These are phyloP conservation scores for Mythimna ferrago DNA, from an alignment of 2,888 invertebrate species.

Conservation along the genomic window DNA sequence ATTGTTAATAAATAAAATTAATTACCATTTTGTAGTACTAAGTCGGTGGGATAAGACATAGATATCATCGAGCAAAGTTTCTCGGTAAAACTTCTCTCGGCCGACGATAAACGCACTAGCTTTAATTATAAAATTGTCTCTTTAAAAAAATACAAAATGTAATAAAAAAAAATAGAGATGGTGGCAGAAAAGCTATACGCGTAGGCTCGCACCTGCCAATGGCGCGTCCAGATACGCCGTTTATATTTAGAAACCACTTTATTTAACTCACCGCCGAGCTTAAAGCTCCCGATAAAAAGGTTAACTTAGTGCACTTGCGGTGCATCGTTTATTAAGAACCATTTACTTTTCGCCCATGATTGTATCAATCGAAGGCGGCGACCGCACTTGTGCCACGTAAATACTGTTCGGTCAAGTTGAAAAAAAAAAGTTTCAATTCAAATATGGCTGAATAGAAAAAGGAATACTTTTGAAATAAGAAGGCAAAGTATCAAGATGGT, in stretches of 20 bases:
- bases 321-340: constrained; percentile 86
- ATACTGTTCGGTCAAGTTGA: constrained; percentile 68
- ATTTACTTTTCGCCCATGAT: constrained; percentile 87
- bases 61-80: constrained; percentile 80
- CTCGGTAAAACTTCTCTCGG: constrained; percentile 77
- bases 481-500: constrained; percentile 74
- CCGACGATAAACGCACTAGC: constrained; percentile 80
- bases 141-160: constrained; percentile 78
- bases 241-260: constrained; percentile 91
- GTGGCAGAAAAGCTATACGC: constrained; percentile 81
- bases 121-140: constrained; percentile 89
- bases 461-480: constrained; percentile 63
- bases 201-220: constrained; percentile 89
- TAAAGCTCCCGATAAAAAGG: constrained; percentile 87
- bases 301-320: constrained; percentile 84
- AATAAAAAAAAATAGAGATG: constrained; percentile 77
- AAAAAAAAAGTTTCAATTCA: constrained; percentile 57
- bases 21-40: constrained; percentile 75
- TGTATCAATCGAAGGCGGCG: constrained; percentile 83
- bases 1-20: constrained; percentile 72
- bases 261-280: constrained; percentile 88
- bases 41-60: constrained; percentile 73
- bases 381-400: constrained; percentile 68
- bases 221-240: constrained; percentile 87
- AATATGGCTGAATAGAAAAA: constrained; percentile 63